Percentiles rank a stretch among this genome's conserved stretches.
Evolutionary conservation across 2,888 invertebrate genomes (phyloP).

Genomic region (Phyto melanocephala): DNA sequence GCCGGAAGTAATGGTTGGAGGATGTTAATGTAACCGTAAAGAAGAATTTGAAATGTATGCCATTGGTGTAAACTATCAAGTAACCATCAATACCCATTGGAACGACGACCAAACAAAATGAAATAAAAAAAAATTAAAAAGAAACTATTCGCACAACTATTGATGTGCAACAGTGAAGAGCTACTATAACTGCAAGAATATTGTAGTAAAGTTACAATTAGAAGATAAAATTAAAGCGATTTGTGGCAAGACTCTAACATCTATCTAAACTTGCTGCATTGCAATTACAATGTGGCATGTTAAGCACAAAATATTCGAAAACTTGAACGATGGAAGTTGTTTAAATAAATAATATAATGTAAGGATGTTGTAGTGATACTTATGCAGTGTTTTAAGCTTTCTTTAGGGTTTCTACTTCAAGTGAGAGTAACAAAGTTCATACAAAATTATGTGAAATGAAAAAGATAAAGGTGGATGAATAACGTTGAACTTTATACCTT

Average conservation of each 20-base stretch:
- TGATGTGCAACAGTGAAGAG: slow-evolving; percentile 18
- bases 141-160: slow-evolving; percentile 9
- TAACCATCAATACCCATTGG: slow-evolving; percentile 52
- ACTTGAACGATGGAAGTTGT: slow-evolving; percentile 5
- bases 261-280: not conserved
- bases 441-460: too few species aligned
- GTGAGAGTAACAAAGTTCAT: too few species aligned
- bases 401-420: not conserved
- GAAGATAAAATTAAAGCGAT: slow-evolving; percentile 76
- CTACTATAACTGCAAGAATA: slow-evolving; percentile 4
- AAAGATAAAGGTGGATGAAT: too few species aligned
- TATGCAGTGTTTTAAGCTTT: not conserved
- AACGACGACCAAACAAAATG: slow-evolving; percentile 27
- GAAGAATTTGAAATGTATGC: slow-evolving; percentile 47
- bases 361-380: not conserved
- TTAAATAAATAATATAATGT: not conserved
- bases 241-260: slow-evolving; percentile 67
- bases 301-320: too few species aligned
- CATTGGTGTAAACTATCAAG: slow-evolving; percentile 42
- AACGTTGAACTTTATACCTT: too few species aligned
- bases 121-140: not conserved
- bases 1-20: slow-evolving; percentile 30
- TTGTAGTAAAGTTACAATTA: slow-evolving; percentile 68
- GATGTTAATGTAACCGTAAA: slow-evolving; percentile 47
- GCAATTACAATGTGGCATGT: not conserved